These are phyloP conservation scores for Paramuricea clavata DNA, from an alignment of 92 coral and sea anemone genomes.

Conservation along the genomic window DNA sequence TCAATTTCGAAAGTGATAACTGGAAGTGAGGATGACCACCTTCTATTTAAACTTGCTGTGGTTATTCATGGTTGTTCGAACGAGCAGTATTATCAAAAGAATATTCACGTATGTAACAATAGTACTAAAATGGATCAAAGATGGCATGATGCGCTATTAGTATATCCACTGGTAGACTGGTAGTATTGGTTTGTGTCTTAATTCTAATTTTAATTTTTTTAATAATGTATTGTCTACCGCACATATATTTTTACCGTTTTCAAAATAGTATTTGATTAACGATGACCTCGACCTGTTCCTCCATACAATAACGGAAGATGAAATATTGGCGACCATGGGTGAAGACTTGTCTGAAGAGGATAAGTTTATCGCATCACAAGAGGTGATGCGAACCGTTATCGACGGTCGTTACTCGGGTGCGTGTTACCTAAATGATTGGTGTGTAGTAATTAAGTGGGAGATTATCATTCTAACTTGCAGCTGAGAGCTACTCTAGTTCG, in stretches of 20 bases:
- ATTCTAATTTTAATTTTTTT: too few relatives aligned
- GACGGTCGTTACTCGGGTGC: slow-evolving; percentile 32
- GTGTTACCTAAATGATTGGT: not conserved
- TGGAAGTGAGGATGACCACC: not conserved
- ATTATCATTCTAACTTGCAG: too few relatives aligned
- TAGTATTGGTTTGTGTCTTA: too few relatives aligned
- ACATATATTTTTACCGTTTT: not conserved
- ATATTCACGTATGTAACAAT: not conserved
- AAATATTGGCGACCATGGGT: not conserved
- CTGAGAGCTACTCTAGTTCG: too few relatives aligned
- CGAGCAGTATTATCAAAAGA: not conserved
- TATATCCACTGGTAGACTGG: too few relatives aligned
- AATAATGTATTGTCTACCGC: too few relatives aligned
- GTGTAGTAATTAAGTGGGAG: too few relatives aligned
- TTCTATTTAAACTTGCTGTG: not conserved
- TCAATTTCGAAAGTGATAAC: not conserved
- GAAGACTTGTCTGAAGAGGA: not conserved
- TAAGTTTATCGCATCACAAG: not conserved
- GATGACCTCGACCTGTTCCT: slow-evolving; percentile 9
- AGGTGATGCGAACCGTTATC: slow-evolving; percentile 4
- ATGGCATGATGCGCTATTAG: too few relatives aligned
- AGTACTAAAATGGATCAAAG: too few relatives aligned
- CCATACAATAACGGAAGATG: slow-evolving; percentile 19
- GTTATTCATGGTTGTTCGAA: not conserved
- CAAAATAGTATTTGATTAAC: not conserved